These are phyloP conservation scores for Typhlomys cinereus DNA, from an alignment of 2,113 vertebrate species.

Conservation along the genomic window DNA sequence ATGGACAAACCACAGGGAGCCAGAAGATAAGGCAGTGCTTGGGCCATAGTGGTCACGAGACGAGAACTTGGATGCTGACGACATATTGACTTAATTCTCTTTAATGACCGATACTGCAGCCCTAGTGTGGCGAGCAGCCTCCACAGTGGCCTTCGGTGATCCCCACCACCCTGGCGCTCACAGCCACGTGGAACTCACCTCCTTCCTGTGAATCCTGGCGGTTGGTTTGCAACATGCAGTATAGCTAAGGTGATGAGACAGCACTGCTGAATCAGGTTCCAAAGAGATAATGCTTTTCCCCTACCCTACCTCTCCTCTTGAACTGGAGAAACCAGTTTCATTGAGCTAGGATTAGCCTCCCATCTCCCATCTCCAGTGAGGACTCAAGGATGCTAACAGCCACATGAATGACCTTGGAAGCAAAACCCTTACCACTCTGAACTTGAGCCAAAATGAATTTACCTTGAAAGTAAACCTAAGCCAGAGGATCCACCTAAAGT, in stretches of 20 bases:
- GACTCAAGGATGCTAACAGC: background rate
- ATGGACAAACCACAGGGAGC: background rate
- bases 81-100: background rate
- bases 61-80: background rate
- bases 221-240: background rate
- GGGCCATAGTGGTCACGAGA: background rate
- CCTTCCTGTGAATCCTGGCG: no score
- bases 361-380: background rate
- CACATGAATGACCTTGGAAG: background rate
- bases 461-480: background rate
- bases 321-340: background rate
- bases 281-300: background rate
- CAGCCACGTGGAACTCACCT: fast-evolving
- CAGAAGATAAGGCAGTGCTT: background rate
- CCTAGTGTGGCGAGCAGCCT: background rate
- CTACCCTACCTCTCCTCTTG: background rate
- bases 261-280: background rate
- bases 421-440: fast-evolving
- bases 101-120: background rate
- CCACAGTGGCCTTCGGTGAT: no score
- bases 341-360: background rate
- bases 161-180: background rate
- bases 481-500: background rate
- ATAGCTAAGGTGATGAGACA: no score
- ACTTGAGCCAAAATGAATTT: background rate